These are phyloP conservation scores for Atractosteus spatula DNA, from an alignment of 2,113 vertebrate genomes.

Conservation along the genomic window DNA sequence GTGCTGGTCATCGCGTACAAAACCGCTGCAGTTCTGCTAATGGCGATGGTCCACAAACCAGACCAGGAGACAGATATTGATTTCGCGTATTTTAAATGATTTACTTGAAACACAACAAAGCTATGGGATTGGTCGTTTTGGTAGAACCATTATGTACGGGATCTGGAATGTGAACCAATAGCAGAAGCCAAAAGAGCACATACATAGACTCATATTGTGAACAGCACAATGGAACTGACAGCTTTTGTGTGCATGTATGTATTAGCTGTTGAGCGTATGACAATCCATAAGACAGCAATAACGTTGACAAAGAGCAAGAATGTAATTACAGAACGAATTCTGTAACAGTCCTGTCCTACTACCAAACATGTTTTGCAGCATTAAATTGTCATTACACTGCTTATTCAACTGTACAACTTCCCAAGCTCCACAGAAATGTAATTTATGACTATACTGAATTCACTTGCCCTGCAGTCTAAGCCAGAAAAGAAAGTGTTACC, in stretches of 20 bases:
- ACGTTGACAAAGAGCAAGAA: no score
- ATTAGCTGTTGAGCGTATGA: background rate
- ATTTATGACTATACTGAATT: constrained; percentile 27
- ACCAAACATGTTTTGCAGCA: constrained; percentile 30
- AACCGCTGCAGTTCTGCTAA: no score
- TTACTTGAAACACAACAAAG: no score
- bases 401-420: constrained; percentile 27
- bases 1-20: no score
- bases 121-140: no score
- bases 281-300: background rate
- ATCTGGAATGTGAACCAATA: constrained; percentile 62
- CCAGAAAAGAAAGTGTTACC: no score
- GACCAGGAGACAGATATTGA: no score
- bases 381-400: constrained; percentile 4
- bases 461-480: no score
- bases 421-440: constrained; percentile 57
- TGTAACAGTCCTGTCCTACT: constrained; percentile 25
- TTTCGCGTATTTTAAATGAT: no score
- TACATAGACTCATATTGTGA: constrained; percentile 48
- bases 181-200: constrained; percentile 61
- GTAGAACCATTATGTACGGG: no score
- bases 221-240: constrained; percentile 41
- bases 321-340: constrained; percentile 35
- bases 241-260: constrained; percentile 26
- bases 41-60: no score